A percentile compares a stretch with the other conserved stretches of the same genome.
phyloP scores from a whole-genome alignment of 2,113 vertebrate species.

The Otis tarda region DNA sequence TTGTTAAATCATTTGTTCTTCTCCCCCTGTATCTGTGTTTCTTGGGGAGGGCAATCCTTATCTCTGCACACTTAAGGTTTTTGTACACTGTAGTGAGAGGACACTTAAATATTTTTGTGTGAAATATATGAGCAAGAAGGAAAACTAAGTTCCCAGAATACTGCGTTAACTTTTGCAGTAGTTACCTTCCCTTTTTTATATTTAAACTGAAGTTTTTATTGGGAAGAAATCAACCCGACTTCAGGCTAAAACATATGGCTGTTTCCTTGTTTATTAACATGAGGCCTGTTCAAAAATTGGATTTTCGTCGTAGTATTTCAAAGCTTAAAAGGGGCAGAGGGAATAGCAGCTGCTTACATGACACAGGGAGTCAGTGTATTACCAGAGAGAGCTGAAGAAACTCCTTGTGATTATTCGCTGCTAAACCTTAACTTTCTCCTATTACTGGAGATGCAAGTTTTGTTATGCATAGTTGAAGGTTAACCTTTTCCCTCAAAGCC shows the following conservation, averaged over 20 bases:
- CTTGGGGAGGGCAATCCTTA: not conserved
- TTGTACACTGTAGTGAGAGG: not conserved
- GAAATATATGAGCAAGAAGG: not conserved
- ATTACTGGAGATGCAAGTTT: too few relatives aligned
- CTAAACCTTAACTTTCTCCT: not conserved
- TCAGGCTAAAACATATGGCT: not conserved
- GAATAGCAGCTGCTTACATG: not conserved
- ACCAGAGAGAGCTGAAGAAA: not conserved
- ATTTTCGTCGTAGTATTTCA: not conserved
- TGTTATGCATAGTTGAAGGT: too few relatives aligned
- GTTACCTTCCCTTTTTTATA: not conserved
- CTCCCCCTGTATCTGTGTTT: not conserved
- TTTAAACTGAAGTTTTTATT: not conserved
- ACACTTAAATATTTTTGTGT: not conserved
- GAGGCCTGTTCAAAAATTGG: not conserved
- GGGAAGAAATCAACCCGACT: not conserved
- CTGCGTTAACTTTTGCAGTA: not conserved
- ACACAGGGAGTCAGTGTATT: not conserved
- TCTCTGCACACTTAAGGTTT: not conserved
- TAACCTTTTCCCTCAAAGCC: not conserved
- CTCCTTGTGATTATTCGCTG: not conserved
- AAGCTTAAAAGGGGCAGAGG: not conserved
- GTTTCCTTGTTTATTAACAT: not conserved
- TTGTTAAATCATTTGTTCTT: not conserved
- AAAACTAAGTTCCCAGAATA: not conserved